phyloP scores from a whole-genome alignment of 2,797 vertebrate species.

The Karalla daura region DNA sequence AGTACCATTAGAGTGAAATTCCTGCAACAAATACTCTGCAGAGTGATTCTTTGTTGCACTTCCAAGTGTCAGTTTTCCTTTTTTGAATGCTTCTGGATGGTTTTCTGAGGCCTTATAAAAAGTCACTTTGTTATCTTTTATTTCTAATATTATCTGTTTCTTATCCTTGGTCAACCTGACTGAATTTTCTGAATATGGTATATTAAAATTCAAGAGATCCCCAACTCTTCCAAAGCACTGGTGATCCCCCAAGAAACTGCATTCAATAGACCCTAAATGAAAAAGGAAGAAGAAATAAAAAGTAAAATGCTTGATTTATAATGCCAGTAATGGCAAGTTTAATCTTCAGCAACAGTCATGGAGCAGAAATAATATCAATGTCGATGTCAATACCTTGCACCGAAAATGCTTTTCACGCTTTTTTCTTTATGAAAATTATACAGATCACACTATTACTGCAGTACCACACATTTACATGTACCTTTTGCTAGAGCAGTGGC shows the following conservation, averaged over 20 bases:
- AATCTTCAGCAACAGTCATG: too few species aligned
- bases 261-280: constrained; percentile 15
- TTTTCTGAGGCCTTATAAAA: accelerated
- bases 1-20: accelerated
- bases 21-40: constrained; percentile 22
- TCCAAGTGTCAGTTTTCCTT: constrained; percentile 8
- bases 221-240: constrained; percentile 29
- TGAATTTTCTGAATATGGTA: background rate
- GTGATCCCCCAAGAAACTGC: background rate
- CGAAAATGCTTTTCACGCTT: too few species aligned
- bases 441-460: too few species aligned
- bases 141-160: accelerated
- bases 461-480: too few species aligned
- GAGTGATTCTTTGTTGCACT: constrained; percentile 11
- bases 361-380: too few species aligned
- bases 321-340: background rate
- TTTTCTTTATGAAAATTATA: too few species aligned
- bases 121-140: accelerated
- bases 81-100: background rate
- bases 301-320: background rate
- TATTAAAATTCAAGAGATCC: constrained; percentile 13
- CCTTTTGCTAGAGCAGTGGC: too few species aligned
- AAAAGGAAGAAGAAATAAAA: background rate
- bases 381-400: too few species aligned
- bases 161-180: background rate